Evolutionary conservation across 1,140 invertebrate species (phyloP).

Genomic region (Ceratina australensis): DNA sequence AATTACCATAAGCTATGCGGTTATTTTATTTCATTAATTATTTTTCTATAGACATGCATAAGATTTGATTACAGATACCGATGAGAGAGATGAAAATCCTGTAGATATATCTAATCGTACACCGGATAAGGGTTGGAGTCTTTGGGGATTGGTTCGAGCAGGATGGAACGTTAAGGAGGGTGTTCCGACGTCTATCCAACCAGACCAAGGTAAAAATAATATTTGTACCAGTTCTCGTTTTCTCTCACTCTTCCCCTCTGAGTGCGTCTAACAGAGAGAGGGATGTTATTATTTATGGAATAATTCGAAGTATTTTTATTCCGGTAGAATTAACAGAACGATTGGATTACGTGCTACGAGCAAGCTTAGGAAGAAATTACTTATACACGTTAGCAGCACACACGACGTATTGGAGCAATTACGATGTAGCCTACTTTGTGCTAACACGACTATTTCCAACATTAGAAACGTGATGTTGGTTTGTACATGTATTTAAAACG

Average conservation of each 20-base stretch:
- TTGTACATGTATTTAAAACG: conserved; percentile 50
- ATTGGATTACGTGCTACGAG: conserved; percentile 84
- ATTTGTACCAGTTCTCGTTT: not conserved
- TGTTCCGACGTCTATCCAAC: conserved; percentile 74
- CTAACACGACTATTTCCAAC: conserved; percentile 83
- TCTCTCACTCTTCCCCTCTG: too few species aligned
- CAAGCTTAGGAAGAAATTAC: conserved; percentile 82
- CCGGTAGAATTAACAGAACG: conserved; percentile 82
- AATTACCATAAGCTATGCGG: conserved; percentile 8
- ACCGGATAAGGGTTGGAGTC: conserved; percentile 78
- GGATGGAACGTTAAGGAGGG: conserved; percentile 78
- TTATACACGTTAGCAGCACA: conserved; percentile 85
- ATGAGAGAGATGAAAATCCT: conserved; percentile 73
- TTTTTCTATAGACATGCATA: not conserved
- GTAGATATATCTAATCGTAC: conserved; percentile 70
- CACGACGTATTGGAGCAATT: conserved; percentile 86
- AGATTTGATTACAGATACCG: conserved; percentile 62
- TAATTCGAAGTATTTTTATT: not conserved
- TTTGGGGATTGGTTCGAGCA: conserved; percentile 79
- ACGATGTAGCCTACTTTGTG: conserved; percentile 86
- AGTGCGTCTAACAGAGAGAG: too few species aligned
- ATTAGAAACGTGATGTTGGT: conserved; percentile 78
- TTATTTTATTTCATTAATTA: too few species aligned
- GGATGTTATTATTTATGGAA: not conserved
- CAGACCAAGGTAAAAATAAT: conserved; percentile 73